Base-by-base conservation (phyloP, 2,797 vertebrate species). In the Sardinella longiceps region DNA sequence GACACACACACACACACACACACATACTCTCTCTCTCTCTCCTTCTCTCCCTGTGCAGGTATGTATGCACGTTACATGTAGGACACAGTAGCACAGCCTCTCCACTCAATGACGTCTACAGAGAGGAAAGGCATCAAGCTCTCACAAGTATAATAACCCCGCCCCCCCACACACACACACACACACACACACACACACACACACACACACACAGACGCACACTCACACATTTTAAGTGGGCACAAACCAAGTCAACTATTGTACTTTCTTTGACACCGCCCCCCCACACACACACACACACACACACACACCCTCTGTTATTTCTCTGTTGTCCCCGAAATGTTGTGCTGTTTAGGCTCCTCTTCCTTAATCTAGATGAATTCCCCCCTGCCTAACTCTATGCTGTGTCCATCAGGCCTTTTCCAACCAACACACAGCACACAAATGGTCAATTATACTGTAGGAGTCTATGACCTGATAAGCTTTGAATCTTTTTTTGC, bases 191-290 rank as follows among this genome's bases (percentile, higher is more conserved):
- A 50, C 46, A 48, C 81, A 50, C 56, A 63, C 58, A 81, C 25
- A 43, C 56, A 87, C 56, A 83, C 33, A 83, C 60, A 83, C 82
- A 50, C 48, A 82, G 74, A 82, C 77, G 80, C 6, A 66, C 82
- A 84, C 63, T 83, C 58, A 53, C 77, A 43, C 2, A 3, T 7
- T 7, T 4, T 43, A 43, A 3, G 43, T 43, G 43, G 43, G 7
- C 43, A 43, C 43, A 43, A 3, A 43, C 7, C 43, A 4, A 43
- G 43, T 43, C 43, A 4, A 43, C 43, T 43, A 3, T 43, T 43
- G 4, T 7, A 43, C 43, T 43, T 43, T 43, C 43, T 50, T 50
- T 50, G 48, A 50, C 48, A 12, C 46, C 23, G 23, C 18, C 46
- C 46, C 82, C 56, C 83, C 25, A 83, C 63, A 83, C 82, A 51